Conservation (phyloP, 2,888 invertebrate genomes). For the Panorpa germanica region DNA sequence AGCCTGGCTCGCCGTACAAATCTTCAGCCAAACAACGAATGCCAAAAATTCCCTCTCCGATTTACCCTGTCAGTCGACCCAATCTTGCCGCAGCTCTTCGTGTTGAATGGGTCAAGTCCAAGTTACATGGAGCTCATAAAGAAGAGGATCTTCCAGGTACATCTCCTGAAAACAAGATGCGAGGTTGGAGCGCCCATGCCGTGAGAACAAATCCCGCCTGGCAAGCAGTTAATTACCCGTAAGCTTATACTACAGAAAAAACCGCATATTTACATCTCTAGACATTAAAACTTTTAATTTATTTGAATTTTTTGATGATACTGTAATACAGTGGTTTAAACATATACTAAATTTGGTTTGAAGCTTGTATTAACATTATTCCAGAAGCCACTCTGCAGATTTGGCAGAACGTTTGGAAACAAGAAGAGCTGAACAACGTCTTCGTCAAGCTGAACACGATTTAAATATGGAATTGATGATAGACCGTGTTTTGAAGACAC, state of each 20-base stretch:
- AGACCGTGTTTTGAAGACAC: constrained; percentile 22
- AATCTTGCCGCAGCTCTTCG: constrained; percentile 24
- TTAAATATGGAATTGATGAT: constrained; percentile 23
- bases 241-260: constrained; percentile 8
- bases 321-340: too few species aligned
- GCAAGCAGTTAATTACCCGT: constrained; percentile 22
- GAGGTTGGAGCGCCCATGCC: constrained; percentile 18
- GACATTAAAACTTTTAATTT: background rate
- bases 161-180: constrained; percentile 14
- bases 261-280: background rate
- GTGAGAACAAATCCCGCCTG: constrained; percentile 24
- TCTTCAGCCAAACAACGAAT: too few species aligned
- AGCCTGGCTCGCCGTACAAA: constrained; percentile 6
- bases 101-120: constrained; percentile 20
- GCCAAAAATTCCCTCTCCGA: constrained; percentile 19
- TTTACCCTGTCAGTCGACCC: constrained; percentile 23
- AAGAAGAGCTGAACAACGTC: constrained; percentile 21
- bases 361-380: background rate
- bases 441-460: constrained; percentile 21
- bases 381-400: constrained; percentile 14
- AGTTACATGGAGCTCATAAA: constrained; percentile 19
- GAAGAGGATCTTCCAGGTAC: constrained; percentile 15
- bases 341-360: background rate
- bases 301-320: too few species aligned
- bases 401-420: constrained; percentile 21